Conservation (phyloP, 2,113 vertebrate genomes). For the Pedetes capensis region DNA sequence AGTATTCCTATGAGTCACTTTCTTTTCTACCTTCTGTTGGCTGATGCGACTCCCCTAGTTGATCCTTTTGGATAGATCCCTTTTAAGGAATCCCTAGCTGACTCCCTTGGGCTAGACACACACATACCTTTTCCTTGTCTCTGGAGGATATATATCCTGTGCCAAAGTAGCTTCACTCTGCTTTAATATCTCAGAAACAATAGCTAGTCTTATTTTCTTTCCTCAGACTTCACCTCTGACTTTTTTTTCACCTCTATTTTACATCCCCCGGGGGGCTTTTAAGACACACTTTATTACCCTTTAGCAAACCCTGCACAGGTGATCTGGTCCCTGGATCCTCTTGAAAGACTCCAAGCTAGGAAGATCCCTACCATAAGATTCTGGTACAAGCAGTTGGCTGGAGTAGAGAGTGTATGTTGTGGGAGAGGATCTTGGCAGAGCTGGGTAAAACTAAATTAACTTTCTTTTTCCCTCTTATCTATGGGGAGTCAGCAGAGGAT, state of each 20-base stretch:
- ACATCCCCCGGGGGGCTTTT: background rate
- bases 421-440: background rate
- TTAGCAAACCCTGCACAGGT: background rate
- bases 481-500: background rate
- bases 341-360: background rate
- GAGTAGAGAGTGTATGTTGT: rapidly evolving
- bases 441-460: background rate
- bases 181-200: background rate
- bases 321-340: background rate
- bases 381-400: background rate
- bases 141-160: background rate
- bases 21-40: background rate
- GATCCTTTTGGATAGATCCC: background rate
- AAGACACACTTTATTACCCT: background rate
- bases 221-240: background rate
- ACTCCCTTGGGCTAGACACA: background rate
- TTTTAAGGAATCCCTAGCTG: background rate
- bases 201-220: background rate
- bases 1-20: no score
- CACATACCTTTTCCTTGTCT: background rate
- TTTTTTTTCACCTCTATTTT: conserved; percentile 21
- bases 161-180: background rate
- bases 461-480: background rate
- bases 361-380: background rate
- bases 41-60: background rate